Percentiles rank a stretch among this genome's conserved stretches.
phyloP scores from a whole-genome alignment of 2,797 vertebrate species.

The Pseudomugil tenellus region DNA sequence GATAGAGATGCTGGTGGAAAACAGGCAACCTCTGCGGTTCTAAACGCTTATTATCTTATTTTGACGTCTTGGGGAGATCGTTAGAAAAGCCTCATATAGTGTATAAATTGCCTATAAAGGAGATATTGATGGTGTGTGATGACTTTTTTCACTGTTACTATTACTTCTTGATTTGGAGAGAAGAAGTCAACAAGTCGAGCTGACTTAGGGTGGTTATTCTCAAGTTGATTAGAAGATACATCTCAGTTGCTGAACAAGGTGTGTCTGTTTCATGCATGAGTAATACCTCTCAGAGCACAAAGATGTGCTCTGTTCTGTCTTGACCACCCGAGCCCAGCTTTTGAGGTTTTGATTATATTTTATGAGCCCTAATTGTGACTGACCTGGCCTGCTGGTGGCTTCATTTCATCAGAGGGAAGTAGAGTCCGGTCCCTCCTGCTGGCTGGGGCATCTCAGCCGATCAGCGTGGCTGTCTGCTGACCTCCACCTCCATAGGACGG shows the following conservation, averaged over 20 bases:
- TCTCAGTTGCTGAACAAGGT: slow-evolving; percentile 73
- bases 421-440: slow-evolving; percentile 49
- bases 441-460: slow-evolving; percentile 62
- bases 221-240: slow-evolving; percentile 62
- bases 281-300: slow-evolving; percentile 65
- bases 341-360: slow-evolving; percentile 84
- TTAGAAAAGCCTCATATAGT: slow-evolving; percentile 32
- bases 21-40: slow-evolving; percentile 71
- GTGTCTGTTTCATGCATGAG: slow-evolving; percentile 75
- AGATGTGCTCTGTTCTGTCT: slow-evolving; percentile 73
- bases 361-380: slow-evolving; percentile 85
- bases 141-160: slow-evolving; percentile 32
- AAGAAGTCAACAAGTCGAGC: slow-evolving; percentile 2
- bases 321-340: slow-evolving; percentile 75
- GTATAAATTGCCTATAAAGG: slow-evolving; percentile 20
- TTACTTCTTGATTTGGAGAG: slow-evolving; percentile 27
- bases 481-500: slow-evolving; percentile 81
- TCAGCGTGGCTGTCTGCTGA: slow-evolving; percentile 76
- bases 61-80: slow-evolving; percentile 64
- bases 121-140: slow-evolving; percentile 39
- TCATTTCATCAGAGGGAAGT: slow-evolving; percentile 71
- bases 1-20: slow-evolving; percentile 74
- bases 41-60: slow-evolving; percentile 65
- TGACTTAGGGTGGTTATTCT: slow-evolving; percentile 35
- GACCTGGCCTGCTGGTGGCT: slow-evolving; percentile 73